Conservation (phyloP, 2,888 invertebrate genomes). For the Harpalus rufipes region DNA sequence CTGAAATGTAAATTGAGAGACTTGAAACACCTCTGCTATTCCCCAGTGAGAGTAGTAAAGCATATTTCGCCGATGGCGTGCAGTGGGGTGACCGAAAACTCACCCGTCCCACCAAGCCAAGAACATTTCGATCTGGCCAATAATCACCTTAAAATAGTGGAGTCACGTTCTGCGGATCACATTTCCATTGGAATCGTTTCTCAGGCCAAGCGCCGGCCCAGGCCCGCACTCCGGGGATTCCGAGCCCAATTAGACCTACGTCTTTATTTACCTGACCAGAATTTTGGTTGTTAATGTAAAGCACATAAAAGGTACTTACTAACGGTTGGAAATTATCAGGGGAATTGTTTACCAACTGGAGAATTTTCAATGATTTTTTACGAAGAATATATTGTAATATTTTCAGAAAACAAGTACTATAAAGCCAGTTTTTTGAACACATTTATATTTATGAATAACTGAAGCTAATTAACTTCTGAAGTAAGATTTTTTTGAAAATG, state of each 20-base stretch:
- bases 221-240: slow-evolving; percentile 52
- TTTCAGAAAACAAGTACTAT: background rate
- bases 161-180: slow-evolving; percentile 66
- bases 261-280: slow-evolving; percentile 57
- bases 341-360: background rate
- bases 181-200: slow-evolving; percentile 65
- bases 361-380: background rate
- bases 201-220: slow-evolving; percentile 31
- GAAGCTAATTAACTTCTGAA: no score
- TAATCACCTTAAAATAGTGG: slow-evolving; percentile 67
- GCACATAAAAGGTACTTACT: slow-evolving; percentile 13
- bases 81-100: background rate
- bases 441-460: no score
- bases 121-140: slow-evolving; percentile 64
- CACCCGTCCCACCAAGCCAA: slow-evolving; percentile 17
- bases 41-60: slow-evolving; percentile 17
- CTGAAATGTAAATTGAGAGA: slow-evolving; percentile 25
- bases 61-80: slow-evolving; percentile 29
- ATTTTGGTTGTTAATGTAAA: slow-evolving; percentile 41
- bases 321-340: slow-evolving; percentile 2
- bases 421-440: no score
- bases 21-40: slow-evolving; percentile 13
- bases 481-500: no score
- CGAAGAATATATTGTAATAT: background rate
- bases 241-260: slow-evolving; percentile 61